Evolutionary conservation across 2,888 invertebrate species (phyloP), one percentile per base, ranked within the genome.

Genomic region (Noctua fimbriata): DNA sequence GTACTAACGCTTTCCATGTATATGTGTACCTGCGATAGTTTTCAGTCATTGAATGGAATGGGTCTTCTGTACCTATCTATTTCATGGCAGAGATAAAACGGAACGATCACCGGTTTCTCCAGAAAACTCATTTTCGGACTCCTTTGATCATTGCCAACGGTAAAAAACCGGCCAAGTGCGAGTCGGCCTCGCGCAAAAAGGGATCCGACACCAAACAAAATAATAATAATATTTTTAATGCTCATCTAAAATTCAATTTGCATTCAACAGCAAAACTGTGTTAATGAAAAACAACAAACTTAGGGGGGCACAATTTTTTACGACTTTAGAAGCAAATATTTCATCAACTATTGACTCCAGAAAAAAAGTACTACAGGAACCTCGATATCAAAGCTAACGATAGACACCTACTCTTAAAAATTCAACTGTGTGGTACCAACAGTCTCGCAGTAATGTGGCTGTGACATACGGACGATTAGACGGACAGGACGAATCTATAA

Each of bases 111-210:
- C 66, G 78, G 63, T 81, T 75, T 83, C 44, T 63, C 52, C 83
- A 88, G 87, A 89, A 92, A 93, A 92, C 91, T 93, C 92, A 92
- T 93, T 93, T 92, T 90, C 87, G 89, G 86, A 86, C 83, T 90
- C 89, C 90, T 93, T 93, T 93, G 93, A 93, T 92, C 91, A 91
- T 89, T 90, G 88, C 85, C 84, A 86, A 86, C 88, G 89, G 89
- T 90, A 90, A 88, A 89, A 89, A 87, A 28, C 28, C 9, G 82
- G 72, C 9, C 60, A 60, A 60, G 18, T 18, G 60, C 7, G 28
- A 28, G 28, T 60, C 1, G 18, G 60, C 0, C 28, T 28, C 60
- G 9, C 28, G 1, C 2, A 60, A 7, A 60, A 60, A 60, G 16
- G 5, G 60, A 28, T 28, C 16, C 16, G 2, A 16, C 28, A 60